These are phyloP conservation scores for Eremophila alpestris DNA, from an alignment of 2,797 vertebrate genomes.

Conservation along the genomic window DNA sequence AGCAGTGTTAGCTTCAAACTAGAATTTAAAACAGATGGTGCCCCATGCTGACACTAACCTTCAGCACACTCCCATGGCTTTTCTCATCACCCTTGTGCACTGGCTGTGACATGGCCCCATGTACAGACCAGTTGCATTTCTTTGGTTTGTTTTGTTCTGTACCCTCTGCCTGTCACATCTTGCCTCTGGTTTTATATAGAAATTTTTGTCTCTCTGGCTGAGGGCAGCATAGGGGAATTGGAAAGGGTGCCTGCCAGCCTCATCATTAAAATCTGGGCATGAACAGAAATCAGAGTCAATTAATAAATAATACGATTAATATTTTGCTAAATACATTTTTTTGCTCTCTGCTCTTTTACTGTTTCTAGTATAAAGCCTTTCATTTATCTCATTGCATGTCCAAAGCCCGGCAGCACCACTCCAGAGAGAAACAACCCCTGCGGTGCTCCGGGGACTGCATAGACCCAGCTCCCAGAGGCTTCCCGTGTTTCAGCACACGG, in stretches of 20 bases:
- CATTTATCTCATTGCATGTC: neutral
- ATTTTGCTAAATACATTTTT: neutral
- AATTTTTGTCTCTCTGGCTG: neutral
- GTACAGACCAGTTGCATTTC: neutral
- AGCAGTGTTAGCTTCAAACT: neutral
- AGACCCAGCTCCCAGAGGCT: fast-evolving
- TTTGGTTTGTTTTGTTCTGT: neutral
- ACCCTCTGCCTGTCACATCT: fast-evolving
- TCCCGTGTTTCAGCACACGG: neutral
- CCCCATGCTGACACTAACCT: neutral
- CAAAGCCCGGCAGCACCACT: neutral
- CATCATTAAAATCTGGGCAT: fast-evolving
- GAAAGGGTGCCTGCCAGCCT: neutral
- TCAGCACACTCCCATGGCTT: neutral
- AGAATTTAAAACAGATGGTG: neutral
- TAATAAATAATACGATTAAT: neutral
- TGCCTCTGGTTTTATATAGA: neutral
- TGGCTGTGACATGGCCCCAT: neutral
- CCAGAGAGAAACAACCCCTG: neutral
- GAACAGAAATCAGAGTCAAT: neutral
- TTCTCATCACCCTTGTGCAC: fast-evolving
- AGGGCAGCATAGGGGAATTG: neutral
- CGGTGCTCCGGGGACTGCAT: fast-evolving
- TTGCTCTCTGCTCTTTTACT: neutral
- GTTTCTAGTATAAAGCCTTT: neutral